These are phyloP conservation scores for Acanthochromis polyacanthus DNA, from an alignment of 2,113 vertebrate species.

Conservation along the genomic window DNA sequence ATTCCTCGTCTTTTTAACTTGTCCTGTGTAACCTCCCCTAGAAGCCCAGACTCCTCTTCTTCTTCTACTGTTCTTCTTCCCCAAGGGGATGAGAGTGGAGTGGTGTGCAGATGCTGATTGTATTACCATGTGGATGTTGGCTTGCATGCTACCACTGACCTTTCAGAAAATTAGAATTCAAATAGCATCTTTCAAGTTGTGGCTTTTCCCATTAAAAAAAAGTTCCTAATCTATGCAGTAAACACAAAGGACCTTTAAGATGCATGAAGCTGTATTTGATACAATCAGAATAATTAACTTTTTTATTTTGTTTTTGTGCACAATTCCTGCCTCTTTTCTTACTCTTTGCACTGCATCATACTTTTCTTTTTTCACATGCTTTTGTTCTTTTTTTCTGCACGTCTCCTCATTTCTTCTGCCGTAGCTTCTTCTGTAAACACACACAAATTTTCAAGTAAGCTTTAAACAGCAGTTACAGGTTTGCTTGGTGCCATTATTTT, in stretches of 20 bases:
- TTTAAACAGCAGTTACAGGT: neutral
- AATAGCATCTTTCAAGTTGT: slow-evolving; percentile 41
- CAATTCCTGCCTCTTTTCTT: slow-evolving; percentile 29
- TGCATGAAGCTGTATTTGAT: slow-evolving; percentile 44
- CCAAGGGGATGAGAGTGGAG: slow-evolving; percentile 46
- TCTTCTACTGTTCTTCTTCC: slow-evolving; percentile 3
- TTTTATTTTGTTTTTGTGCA: slow-evolving; percentile 21
- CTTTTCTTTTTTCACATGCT: slow-evolving; percentile 13
- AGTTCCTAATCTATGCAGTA: slow-evolving; percentile 39
- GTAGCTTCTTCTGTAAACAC: slow-evolving; percentile 30
- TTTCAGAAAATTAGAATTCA: slow-evolving; percentile 49
- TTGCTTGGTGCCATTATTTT: neutral
- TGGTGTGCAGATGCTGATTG: slow-evolving; percentile 54
- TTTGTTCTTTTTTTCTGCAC: slow-evolving; percentile 46
- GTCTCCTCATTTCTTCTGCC: slow-evolving; percentile 40
- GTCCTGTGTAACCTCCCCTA: slow-evolving; percentile 49
- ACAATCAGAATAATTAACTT: slow-evolving; percentile 19
- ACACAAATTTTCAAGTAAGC: slow-evolving; percentile 22
- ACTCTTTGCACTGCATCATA: slow-evolving; percentile 20
- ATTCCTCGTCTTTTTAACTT: slow-evolving; percentile 57
- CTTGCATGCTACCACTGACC: slow-evolving; percentile 65
- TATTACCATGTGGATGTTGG: slow-evolving; percentile 51
- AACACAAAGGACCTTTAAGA: slow-evolving; percentile 48
- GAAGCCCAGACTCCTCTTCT: slow-evolving; percentile 31
- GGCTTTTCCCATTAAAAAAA: slow-evolving; percentile 8